Evolutionary conservation across 1,140 invertebrate genomes (phyloP), one percentile per base, ranked within the genome.

Genomic region (Aphelenchoides avenae): DNA sequence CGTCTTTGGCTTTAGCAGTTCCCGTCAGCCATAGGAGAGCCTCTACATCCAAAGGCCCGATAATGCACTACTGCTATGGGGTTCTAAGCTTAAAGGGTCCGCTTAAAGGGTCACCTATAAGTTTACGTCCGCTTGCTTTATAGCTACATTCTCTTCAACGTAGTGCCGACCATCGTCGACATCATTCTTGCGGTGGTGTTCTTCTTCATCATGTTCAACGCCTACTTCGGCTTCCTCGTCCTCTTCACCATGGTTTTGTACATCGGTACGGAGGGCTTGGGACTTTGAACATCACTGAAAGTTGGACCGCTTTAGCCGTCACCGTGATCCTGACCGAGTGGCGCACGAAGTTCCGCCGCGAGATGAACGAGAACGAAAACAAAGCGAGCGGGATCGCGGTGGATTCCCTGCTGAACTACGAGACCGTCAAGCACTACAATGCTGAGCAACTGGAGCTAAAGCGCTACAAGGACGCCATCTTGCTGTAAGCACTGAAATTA

Each of bases 341-440:
- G 91, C 82, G 92, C 31, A 95, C 90, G 0, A 91, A 94, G 77
- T 95, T 86, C 77, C 86, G 92, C 69, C 81, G 91, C 29, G 82
- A 86, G 13, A 92, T 92, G 88, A 97, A 97, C 79, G 79, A 87
- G 18, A 85, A 89, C 0, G 91, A 96, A 73, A 96, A 96, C 79
- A 87, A 86, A 43, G 85, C 86, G 50, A 86, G 88, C 74, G 86
- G 89, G n/a, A 84, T 86, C 42, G 91, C 87, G 56, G 90, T 95
- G 0, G 92, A 97, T 77, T 94, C 91, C n/a, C 80, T 97, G 33
- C 81, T 96, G 0, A 97, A 96, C 80, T 95, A 91, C 81, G 91
- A 96, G 81, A 96, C 92, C 3, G 91, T 95, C 0, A 97, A 96
- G 78, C 95, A 96, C 80, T 96, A 95, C 74, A 87, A 87, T 26